Conservation (phyloP, 2,888 invertebrate species). For the Scaptomyza reducta region DNA sequence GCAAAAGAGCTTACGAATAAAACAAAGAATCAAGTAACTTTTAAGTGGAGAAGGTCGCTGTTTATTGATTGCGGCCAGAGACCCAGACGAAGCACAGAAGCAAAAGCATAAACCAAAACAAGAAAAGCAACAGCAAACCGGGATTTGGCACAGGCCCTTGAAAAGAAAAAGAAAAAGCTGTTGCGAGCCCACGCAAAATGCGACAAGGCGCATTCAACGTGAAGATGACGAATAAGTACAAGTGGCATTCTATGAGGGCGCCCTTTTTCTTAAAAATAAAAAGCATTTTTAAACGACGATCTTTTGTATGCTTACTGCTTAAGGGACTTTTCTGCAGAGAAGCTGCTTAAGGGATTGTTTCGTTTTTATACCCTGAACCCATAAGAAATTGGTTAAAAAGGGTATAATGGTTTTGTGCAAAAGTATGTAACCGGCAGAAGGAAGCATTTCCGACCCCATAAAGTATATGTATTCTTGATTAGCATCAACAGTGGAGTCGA, state of each 20-base stretch:
- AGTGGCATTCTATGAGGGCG: constrained; percentile 44
- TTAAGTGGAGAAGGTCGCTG: constrained; percentile 67
- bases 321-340: background rate
- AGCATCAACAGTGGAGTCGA: no score
- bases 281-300: constrained; percentile 1
- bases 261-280: background rate
- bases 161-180: constrained; percentile 45
- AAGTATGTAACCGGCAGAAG: no score
- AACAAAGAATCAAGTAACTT: constrained; percentile 56
- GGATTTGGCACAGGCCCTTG: constrained; percentile 77
- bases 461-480: no score
- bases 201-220: constrained; percentile 30
- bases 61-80: constrained; percentile 65
- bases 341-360: constrained; percentile 3
- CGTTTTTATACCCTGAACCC: no score
- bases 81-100: constrained; percentile 8
- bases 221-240: constrained; percentile 63
- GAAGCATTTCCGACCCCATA: no score
- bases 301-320: background rate
- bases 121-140: constrained; percentile 33
- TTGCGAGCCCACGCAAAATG: constrained; percentile 64
- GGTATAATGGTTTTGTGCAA: no score
- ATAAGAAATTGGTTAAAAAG: no score
- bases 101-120: constrained; percentile 32
- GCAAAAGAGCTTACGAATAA: constrained; percentile 36